Base-by-base conservation (phyloP, 2,113 vertebrate genomes). In the Rhombomys opimus region DNA sequence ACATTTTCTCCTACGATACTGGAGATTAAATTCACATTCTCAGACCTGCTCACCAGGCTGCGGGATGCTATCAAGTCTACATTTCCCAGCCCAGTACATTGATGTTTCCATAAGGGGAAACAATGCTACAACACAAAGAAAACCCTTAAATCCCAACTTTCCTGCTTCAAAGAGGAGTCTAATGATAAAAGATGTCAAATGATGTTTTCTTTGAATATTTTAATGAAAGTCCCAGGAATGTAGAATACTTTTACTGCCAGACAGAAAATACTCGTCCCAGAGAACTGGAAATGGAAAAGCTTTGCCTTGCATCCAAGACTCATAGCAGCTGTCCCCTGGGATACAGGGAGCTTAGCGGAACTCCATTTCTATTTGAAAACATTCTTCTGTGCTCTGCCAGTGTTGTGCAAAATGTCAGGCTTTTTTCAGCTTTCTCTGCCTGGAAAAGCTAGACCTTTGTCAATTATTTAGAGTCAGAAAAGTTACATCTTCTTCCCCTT, bases 191-290 rank as follows among this genome's bases (percentile, higher is more conserved):
- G 8, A 76, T 75, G 59, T 18, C 1, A 50, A 88, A 52, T 11
- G 78, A 5, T 68, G 4, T 80, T 87, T 94, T 73, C 87, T 91
- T 41, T 87, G 38, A 90, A 9, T 32, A 50, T n/a, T 61, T 96
- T 95, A 87, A 85, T 67, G 92, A 82, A n/a, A 95, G 89, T 89
- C 65, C 30, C 65, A 94, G 80, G 68, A 84, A 86, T 46, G 86
- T 32, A 82, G 54, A 91, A 73, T 35, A 50, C n/a, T 78, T 82
- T 94, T 68, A 73, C 23, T 87, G 18, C 70, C 88, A 59, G 81
- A 59, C 63, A 72, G 67, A 88, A 92, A 86, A 63, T 67, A 75
- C 20, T 89, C 77, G 91, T 91, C 54, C 20, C 2, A 3, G 20
- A 93, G 90, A 94, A 57, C 11, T 59, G 67, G 52, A 25, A 73